Base-by-base conservation (phyloP, 2,797 vertebrate genomes). In the Darevskia nairensis region DNA sequence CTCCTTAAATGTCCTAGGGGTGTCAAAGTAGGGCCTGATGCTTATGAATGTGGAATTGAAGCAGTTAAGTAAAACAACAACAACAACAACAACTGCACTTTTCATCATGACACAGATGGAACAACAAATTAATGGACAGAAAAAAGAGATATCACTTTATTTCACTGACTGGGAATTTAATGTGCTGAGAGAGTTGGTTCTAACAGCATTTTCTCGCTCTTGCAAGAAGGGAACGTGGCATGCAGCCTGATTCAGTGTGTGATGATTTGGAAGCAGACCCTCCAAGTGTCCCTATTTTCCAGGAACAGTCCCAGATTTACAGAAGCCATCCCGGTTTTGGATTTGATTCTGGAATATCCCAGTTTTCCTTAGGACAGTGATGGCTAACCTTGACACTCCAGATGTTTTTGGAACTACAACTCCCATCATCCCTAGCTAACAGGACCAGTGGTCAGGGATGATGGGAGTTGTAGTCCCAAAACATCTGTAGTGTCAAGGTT, bases 11-110 rank as follows among this genome's bases (percentile, higher is more conserved):
- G 84, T 8, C 13, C 1, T 19, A 71, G 9, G 6, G 50, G 0
- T 23, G 89, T 89, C 71, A 84, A 41, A 85, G 88, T 50, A 79
- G 68, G 79, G 1, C 23, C 13, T 87, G 17, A 3, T 0, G 25
- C 84, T 91, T 85, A 71, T 85, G 72, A 80, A 80, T 4, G 7
- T 80, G 74, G 27, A 50, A 1, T 79, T 11, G 61, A 6, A 77
- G 17, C 23, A 3, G 0, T 10, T 87, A 11, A 79, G 23, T 9
- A n/a, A n/a, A n/a, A n/a, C n/a, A n/a, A n/a, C n/a, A n/a, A n/a
- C n/a, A n/a, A n/a, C n/a, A n/a, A n/a, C n/a, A n/a, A n/a, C n/a
- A n/a, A n/a, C n/a, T 71, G 74, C 32, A 61, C 46, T 75, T 39
- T 75, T 80, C 27, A 79, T 39, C n/a, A 50, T 55, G 25, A 8